Evolutionary conservation across 2,888 invertebrate genomes (phyloP), one percentile per base, ranked within the genome.

Genomic region (Calephelis perditalis): DNA sequence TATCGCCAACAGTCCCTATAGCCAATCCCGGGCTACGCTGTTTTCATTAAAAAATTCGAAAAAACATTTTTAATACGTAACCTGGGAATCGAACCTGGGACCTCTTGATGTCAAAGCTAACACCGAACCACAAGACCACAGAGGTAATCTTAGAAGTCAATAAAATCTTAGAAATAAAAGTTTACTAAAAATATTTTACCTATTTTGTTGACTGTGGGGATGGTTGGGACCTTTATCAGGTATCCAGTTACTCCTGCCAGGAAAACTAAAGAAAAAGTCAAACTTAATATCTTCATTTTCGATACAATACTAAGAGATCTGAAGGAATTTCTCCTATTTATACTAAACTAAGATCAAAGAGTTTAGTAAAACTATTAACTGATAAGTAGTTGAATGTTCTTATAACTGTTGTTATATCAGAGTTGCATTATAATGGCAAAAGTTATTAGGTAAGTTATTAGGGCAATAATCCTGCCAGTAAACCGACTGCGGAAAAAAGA

Each of bases 201-300:
- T 60, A 66, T 60, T 62, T 36, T 67, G 9, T 68, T 67, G 54
- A 69, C 62, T 35, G 65, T 60, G 26, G 78, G 71, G 12, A 64
- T 62, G 6, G 74, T 78, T 3, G 85, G 86, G 10, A 86, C 77
- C 65, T 81, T 84, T 56, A 88, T 87, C 5, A 88, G 69, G 62
- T 79, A 88, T 59, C 81, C 81, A 0, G 74, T 74, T 7, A 70
- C 68, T 43, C 73, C 62, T 35, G 65, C 68, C n/a, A 73, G 67
- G 10, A 76, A 49, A 1, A 71, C 58, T 36, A 70, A 66, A 8
- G 77, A 56, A 36, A 81, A 57, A 54, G 77, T 40, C 61, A 81
- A 64, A 76, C 75, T 74, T 73, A 82, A 68, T 69, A 70, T 67
- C 76, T 82, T 82, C 87, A 87, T 88, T 64, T 76, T 70, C 62